These are phyloP conservation scores for Ceratina calcarata DNA, from an alignment of 1,140 invertebrate species.

Conservation along the genomic window DNA sequence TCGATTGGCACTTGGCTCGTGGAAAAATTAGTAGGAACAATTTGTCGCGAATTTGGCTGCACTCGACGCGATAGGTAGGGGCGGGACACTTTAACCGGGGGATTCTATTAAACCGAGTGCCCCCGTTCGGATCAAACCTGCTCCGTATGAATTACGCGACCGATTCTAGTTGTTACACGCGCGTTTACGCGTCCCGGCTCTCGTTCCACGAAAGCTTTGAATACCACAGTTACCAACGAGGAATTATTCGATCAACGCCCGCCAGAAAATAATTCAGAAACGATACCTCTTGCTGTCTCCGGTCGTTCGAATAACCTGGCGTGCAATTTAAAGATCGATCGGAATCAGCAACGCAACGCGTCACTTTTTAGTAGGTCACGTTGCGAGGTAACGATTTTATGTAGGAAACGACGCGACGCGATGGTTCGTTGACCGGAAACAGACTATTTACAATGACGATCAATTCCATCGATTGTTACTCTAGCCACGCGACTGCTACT, in stretches of 20 bases:
- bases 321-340: conserved; percentile 13
- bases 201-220: no score
- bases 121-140: not conserved
- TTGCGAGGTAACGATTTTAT: conserved; percentile 10
- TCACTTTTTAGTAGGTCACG: not conserved
- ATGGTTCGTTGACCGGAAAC: conserved; percentile 4
- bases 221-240: no score
- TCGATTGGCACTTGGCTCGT: not conserved
- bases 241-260: no score
- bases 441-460: conserved; percentile 19
- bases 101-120: conserved; percentile 13
- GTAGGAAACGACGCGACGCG: not conserved
- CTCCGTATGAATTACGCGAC: conserved; percentile 11
- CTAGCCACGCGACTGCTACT: conserved; percentile 36
- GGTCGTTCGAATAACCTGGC: no score
- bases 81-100: conserved; percentile 8
- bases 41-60: conserved; percentile 24
- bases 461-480: conserved; percentile 17
- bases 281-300: no score
- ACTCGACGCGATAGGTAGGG: not conserved
- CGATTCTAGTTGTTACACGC: not conserved
- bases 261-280: no score
- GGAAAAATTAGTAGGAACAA: conserved; percentile 22
- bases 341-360: not conserved
- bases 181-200: not conserved